phyloP scores from a whole-genome alignment of 2,888 invertebrate genomes.

The Lomographa bimaculata region DNA sequence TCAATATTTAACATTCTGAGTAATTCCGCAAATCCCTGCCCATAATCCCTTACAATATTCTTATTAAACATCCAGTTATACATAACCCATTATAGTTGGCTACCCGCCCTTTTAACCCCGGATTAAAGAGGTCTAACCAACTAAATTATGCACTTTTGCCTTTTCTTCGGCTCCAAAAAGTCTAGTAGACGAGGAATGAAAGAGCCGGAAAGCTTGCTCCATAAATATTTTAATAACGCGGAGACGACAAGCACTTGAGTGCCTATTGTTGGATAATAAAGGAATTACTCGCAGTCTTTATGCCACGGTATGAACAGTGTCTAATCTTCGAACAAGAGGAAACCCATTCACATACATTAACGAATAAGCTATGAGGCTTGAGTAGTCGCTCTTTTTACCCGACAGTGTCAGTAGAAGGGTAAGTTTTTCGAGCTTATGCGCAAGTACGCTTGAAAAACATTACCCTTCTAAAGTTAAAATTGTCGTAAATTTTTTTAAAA shows the following conservation, averaged over 20 bases:
- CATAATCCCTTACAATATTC: too few species aligned
- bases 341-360: not conserved
- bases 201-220: slow-evolving; percentile 35
- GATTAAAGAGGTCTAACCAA: slow-evolving; percentile 18
- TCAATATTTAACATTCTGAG: too few species aligned
- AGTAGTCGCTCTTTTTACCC: too few species aligned
- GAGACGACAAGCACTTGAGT: slow-evolving; percentile 34
- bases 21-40: too few species aligned
- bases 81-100: slow-evolving; percentile 13
- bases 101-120: slow-evolving; percentile 13
- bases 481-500: too few species aligned
- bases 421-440: too few species aligned
- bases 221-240: slow-evolving; percentile 43
- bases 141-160: slow-evolving; percentile 34
- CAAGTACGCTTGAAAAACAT: too few species aligned
- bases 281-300: slow-evolving; percentile 36
- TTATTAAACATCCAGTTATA: too few species aligned
- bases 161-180: slow-evolving; percentile 33
- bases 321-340: not conserved
- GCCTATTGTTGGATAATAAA: slow-evolving; percentile 40
- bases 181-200: slow-evolving; percentile 37
- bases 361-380: not conserved
- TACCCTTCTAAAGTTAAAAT: too few species aligned
- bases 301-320: slow-evolving; percentile 5
- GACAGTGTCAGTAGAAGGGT: too few species aligned